A percentile compares a stretch with the other conserved stretches of the same genome.
phyloP scores from a whole-genome alignment of 2,888 invertebrate species.

The Stenodema calcarata region DNA sequence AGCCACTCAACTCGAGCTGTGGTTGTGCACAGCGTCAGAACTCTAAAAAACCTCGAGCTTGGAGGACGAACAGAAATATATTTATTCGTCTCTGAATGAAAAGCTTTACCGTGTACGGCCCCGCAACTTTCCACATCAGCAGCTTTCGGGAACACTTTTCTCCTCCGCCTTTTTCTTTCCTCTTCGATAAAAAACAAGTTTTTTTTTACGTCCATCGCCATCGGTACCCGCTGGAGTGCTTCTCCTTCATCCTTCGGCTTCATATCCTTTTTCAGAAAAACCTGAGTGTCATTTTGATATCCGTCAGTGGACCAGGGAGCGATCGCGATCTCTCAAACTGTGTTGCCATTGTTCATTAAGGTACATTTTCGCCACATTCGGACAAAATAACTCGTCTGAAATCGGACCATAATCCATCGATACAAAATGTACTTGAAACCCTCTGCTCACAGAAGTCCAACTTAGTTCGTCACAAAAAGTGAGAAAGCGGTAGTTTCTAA shows the following conservation, averaged over 20 bases:
- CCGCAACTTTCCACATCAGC: conserved; percentile 13
- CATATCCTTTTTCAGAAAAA: conserved; percentile 7
- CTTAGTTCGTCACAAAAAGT: no score
- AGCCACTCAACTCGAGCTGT: not conserved
- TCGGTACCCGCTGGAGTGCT: not conserved
- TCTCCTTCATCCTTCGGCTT: not conserved
- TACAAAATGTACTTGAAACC: no score
- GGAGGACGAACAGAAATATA: not conserved
- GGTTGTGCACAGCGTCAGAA: not conserved
- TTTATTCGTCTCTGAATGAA: conserved; percentile 13
- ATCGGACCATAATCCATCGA: no score
- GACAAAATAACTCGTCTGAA: no score
- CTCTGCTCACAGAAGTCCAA: no score
- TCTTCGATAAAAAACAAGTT: not conserved
- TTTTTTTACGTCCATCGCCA: not conserved
- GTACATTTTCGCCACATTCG: no score
- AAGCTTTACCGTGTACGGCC: conserved; percentile 7
- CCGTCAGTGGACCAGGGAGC: not conserved
- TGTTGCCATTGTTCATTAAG: no score
- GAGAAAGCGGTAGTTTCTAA: no score
- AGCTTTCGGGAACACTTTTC: conserved; percentile 1
- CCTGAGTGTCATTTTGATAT: not conserved
- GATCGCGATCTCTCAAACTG: no score
- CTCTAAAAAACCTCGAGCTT: not conserved
- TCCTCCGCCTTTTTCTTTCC: not conserved